phyloP scores from a whole-genome alignment of 2,113 vertebrate species.

The Meleagris gallopavo region DNA sequence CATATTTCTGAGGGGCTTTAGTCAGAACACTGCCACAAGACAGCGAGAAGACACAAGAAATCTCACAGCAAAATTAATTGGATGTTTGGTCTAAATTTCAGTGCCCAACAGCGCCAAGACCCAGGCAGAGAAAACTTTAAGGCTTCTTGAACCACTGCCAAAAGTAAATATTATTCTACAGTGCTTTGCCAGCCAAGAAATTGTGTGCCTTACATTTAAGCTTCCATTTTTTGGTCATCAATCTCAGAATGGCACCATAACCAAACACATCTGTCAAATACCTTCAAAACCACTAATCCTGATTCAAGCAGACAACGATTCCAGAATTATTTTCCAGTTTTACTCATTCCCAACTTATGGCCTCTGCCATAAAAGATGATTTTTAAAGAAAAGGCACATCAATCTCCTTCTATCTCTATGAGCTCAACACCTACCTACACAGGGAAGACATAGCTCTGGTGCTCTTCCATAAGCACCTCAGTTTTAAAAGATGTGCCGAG shows the following conservation, averaged over 20 bases:
- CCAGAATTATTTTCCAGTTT: background rate
- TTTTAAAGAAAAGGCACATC: background rate
- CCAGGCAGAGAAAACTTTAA: background rate
- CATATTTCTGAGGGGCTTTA: background rate
- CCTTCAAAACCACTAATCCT: background rate
- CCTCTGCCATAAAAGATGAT: background rate
- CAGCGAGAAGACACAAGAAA: background rate
- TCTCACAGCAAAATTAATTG: background rate
- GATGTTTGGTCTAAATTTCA: background rate
- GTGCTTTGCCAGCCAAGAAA: conserved; percentile 16
- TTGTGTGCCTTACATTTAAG: background rate
- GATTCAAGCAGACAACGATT: background rate
- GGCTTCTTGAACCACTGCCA: conserved; percentile 27
- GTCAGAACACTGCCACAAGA: background rate
- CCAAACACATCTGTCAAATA: background rate
- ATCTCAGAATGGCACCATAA: background rate
- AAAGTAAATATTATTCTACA: conserved; percentile 9
- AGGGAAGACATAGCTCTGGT: background rate
- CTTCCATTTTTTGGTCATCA: conserved; percentile 8
- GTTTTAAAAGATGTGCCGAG: background rate
- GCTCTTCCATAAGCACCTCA: background rate
- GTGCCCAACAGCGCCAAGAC: conserved; percentile 19
- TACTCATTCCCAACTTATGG: background rate
- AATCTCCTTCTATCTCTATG: background rate
- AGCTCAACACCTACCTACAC: background rate